phyloP scores from a whole-genome alignment of 1,140 invertebrate species.

The Hylaeus anthracinus region DNA sequence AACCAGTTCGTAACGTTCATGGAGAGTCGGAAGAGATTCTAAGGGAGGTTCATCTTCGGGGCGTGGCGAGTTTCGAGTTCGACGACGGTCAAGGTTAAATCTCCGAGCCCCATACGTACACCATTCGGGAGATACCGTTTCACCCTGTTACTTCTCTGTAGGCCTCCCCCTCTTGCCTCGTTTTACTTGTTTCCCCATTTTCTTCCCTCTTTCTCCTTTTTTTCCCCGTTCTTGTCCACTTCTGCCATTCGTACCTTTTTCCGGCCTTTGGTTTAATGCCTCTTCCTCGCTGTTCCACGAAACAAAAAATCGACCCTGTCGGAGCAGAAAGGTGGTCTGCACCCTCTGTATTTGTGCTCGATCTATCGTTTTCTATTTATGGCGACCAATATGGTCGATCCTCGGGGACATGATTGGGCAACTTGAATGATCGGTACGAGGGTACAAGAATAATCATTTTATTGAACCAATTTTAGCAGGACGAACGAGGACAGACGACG shows the following conservation, averaged over 20 bases:
- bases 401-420: constrained; percentile 32
- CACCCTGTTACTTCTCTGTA: constrained; percentile 10
- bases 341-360: constrained; percentile 1
- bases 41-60: constrained; percentile 41
- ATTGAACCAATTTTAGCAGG: no score
- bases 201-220: no score
- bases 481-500: no score
- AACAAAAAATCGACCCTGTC: neutral
- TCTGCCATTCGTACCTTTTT: neutral
- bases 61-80: constrained; percentile 49
- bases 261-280: neutral
- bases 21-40: constrained; percentile 1
- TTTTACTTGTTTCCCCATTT: no score
- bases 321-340: neutral
- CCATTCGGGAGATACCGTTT: constrained; percentile 5
- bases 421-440: neutral
- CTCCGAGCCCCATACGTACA: constrained; percentile 42
- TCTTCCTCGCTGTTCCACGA: neutral
- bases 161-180: neutral
- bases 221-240: neutral
- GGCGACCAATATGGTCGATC: constrained; percentile 22
- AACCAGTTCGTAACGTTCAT: constrained; percentile 31
- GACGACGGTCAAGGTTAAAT: constrained; percentile 63
- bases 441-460: neutral
- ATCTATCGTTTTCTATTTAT: constrained; percentile 44